Evolutionary conservation across 2,888 invertebrate species (phyloP).

Genomic region (Eilema caniola): DNA sequence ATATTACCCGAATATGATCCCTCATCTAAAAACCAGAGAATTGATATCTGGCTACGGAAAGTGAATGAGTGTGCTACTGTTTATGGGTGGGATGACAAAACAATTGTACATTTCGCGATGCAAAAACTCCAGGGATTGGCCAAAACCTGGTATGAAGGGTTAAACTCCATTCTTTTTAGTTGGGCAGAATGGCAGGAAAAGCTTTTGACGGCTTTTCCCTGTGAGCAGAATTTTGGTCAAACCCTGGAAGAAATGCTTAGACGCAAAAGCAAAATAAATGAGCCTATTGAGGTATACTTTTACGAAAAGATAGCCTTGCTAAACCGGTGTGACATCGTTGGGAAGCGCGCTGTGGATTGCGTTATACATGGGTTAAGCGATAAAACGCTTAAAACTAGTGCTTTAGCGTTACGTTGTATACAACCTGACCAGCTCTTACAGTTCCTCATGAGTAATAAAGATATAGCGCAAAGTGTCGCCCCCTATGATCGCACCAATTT

Average conservation of each 20-base stretch:
- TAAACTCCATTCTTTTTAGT: conserved; percentile 35
- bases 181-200: conserved; percentile 53
- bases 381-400: conserved; percentile 16
- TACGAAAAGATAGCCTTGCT: conserved; percentile 14
- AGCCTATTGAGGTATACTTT: conserved; percentile 16
- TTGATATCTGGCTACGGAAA: conserved; percentile 10
- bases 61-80: conserved; percentile 17
- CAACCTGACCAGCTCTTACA: conserved; percentile 15
- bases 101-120: conserved; percentile 6
- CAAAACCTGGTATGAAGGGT: conserved; percentile 44
- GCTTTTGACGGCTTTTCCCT: conserved; percentile 43
- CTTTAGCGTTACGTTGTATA: neutral
- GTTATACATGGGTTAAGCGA: conserved; percentile 32
- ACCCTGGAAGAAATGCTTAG: conserved; percentile 45
- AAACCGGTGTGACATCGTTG: conserved; percentile 17
- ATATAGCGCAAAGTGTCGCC: neutral
- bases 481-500: too few species aligned
- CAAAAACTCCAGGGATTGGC: conserved; percentile 5
- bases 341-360: conserved; percentile 32
- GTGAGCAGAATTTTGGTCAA: conserved; percentile 43
- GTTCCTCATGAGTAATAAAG: conserved; percentile 22
- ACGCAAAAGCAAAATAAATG: conserved; percentile 26
- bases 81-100: conserved; percentile 14
- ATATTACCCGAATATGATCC: conserved; percentile 8
- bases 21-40: neutral